Evolutionary conservation across 2,888 invertebrate genomes (phyloP).

Genomic region (Melolontha melolontha): DNA sequence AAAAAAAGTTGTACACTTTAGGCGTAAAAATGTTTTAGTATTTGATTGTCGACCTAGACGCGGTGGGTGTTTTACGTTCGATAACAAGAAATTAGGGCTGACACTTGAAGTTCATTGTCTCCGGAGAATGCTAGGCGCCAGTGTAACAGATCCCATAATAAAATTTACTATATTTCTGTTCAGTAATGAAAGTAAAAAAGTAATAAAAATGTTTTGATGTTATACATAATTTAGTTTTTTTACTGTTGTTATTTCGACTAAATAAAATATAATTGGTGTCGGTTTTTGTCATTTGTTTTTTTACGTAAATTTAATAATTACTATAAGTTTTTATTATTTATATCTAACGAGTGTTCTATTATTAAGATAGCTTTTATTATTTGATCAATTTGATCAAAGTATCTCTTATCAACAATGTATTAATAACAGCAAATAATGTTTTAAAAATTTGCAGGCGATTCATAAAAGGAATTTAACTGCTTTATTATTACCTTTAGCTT

Average conservation of each 20-base stretch:
- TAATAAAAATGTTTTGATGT: slow-evolving; percentile 21
- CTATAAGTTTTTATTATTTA: no score
- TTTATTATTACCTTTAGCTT: no score
- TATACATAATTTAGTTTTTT: slow-evolving; percentile 5
- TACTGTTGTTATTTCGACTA: slow-evolving; percentile 18
- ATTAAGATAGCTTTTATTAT: no score
- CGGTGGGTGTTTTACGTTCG: slow-evolving; percentile 17
- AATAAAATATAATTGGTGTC: not conserved
- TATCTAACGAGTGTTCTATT: not conserved
- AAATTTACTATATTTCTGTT: slow-evolving; percentile 12
- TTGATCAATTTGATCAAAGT: no score
- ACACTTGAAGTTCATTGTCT: slow-evolving; percentile 22
- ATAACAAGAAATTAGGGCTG: slow-evolving; percentile 18
- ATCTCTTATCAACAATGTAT: no score
- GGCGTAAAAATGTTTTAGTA: slow-evolving; percentile 10
- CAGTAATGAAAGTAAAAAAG: not conserved
- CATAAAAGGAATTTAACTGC: no score
- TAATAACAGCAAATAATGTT: no score
- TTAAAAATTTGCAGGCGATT: no score
- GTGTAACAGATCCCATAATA: slow-evolving; percentile 15
- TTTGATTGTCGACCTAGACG: not conserved
- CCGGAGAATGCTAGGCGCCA: slow-evolving; percentile 22
- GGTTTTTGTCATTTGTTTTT: not conserved
- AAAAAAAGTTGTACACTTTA: not conserved
- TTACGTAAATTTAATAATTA: not conserved